Evolutionary conservation across 2,888 invertebrate species (phyloP), one percentile per base, ranked within the genome.

Genomic region (Heteropelma amictum): DNA sequence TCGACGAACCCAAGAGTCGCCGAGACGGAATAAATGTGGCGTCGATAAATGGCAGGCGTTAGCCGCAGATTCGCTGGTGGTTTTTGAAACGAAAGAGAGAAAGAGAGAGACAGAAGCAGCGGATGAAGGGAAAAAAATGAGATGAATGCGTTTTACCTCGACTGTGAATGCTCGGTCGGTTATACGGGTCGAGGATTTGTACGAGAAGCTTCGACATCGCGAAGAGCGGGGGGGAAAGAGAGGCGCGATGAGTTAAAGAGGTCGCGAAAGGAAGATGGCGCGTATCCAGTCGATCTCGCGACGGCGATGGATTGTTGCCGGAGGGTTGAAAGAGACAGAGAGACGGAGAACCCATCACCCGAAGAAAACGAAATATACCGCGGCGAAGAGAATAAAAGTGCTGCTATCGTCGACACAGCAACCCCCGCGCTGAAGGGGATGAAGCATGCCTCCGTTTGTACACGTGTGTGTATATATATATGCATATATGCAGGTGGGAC

Each of bases 11-110:
- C 71, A 26, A 38, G 71, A 75, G 19, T 71, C 71, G 61, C 56
- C 75, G 67, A 75, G 71, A 67, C 75, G 75, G 75, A 75, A 75
- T 75, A 75, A n/a, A 75, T 75, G 75, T 75, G 75, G 75, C 75
- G 75, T 75, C 75, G 75, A 75, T 75, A 75, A 75, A 75, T 75
- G 75, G 71, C 75, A 75, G 75, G 75, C 75, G 75, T 75, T 75
- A 71, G 67, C 75, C 71, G 71, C 54, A 61, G 75, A 56, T 56
- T 75, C 70, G 67, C 42, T 47, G 30, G 47, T 53, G 61, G 67
- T 63, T 42, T 33, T 23, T 47, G 49, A 47, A 47, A 21, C 45
- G 45, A 56, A 33, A 51, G 47, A 56, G 38, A 35, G 23, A 35
- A 14, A 21, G 21, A 33, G 23, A 54, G 17, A 17, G n/a, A 53